Percentiles rank a stretch among this genome's conserved stretches.
These are phyloP conservation scores for Drosophila quinaria DNA, from an alignment of 2,888 invertebrate species.

Conservation along the genomic window DNA sequence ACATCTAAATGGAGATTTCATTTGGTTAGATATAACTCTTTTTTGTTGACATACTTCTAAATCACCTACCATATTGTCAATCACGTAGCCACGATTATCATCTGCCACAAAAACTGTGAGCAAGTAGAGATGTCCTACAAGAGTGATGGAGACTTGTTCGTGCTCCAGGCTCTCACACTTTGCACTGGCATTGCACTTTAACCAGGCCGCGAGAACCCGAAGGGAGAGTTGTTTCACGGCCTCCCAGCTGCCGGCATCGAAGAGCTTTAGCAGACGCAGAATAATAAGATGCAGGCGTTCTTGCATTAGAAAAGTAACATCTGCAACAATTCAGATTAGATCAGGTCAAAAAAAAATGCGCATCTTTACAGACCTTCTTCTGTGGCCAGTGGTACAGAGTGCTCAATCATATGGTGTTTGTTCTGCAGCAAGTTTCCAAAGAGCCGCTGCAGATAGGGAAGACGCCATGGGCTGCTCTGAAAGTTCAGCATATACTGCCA, in stretches of 20 bases:
- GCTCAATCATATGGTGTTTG: slow-evolving; percentile 64
- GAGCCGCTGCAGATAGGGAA: slow-evolving; percentile 69
- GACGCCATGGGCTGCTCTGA: slow-evolving; percentile 72
- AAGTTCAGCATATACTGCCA: slow-evolving; percentile 77
- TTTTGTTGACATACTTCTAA: accelerated
- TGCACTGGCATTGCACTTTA: slow-evolving; percentile 38
- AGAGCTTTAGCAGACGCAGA: slow-evolving; percentile 80
- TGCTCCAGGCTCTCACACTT: slow-evolving; percentile 35
- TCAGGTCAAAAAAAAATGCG: not conserved
- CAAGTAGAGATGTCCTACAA: slow-evolving; percentile 79
- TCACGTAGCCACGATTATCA: slow-evolving; percentile 78
- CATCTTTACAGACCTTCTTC: slow-evolving; percentile 44
- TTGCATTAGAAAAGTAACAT: slow-evolving; percentile 66
- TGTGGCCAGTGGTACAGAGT: slow-evolving; percentile 60
- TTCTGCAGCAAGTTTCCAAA: slow-evolving; percentile 46
- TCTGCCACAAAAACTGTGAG: slow-evolving; percentile 78
- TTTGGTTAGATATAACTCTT: not conserved
- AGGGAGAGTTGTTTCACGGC: slow-evolving; percentile 81
- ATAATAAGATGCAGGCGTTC: slow-evolving; percentile 78
- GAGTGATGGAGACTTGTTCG: slow-evolving; percentile 54
- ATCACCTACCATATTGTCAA: slow-evolving; percentile 78
- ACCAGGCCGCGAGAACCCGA: slow-evolving; percentile 81
- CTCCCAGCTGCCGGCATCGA: slow-evolving; percentile 81
- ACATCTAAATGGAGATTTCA: slow-evolving; percentile 60
- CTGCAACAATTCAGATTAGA: slow-evolving; percentile 44